Percentiles rank a stretch among this genome's conserved stretches.
These are phyloP conservation scores for Megalops cyprinoides DNA, from an alignment of 2,797 vertebrate species.

Conservation along the genomic window DNA sequence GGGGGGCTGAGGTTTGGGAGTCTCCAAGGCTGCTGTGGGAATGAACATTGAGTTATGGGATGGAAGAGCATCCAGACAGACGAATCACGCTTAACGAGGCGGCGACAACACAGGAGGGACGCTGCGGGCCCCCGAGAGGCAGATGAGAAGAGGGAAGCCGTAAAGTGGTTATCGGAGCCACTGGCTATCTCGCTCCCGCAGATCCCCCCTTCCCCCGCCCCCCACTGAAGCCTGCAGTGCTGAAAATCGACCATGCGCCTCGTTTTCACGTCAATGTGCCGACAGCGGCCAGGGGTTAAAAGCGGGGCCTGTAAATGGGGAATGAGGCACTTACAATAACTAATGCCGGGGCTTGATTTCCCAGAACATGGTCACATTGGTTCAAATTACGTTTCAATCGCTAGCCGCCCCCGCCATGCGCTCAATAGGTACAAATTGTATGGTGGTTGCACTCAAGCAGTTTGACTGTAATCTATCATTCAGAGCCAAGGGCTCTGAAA, in stretches of 20 bases:
- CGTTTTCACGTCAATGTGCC: background rate
- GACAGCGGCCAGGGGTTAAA: background rate
- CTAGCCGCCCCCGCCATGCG: background rate
- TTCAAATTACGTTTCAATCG: background rate
- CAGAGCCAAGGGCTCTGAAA: background rate
- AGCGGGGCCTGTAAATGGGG: background rate
- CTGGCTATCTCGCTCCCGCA: background rate
- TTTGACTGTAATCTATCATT: constrained; percentile 3
- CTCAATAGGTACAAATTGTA: constrained; percentile 3
- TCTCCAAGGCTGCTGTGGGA: background rate
- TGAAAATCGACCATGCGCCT: background rate
- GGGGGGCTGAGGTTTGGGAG: no score
- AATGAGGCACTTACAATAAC: background rate
- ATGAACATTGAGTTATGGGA: background rate
- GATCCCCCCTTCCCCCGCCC: no score
- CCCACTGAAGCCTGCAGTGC: background rate
- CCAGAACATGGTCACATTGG: background rate
- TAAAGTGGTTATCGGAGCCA: background rate
- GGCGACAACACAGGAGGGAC: no score
- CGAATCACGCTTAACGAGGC: background rate
- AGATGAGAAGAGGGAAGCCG: constrained; percentile 3
- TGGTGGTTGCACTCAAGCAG: background rate
- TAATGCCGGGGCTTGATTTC: background rate
- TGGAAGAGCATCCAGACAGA: background rate
- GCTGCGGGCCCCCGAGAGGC: no score